A percentile compares a stretch with the other conserved stretches of the same genome.
These are phyloP conservation scores for Ecliptopera silaceata DNA, from an alignment of 2,888 invertebrate genomes.

Conservation along the genomic window DNA sequence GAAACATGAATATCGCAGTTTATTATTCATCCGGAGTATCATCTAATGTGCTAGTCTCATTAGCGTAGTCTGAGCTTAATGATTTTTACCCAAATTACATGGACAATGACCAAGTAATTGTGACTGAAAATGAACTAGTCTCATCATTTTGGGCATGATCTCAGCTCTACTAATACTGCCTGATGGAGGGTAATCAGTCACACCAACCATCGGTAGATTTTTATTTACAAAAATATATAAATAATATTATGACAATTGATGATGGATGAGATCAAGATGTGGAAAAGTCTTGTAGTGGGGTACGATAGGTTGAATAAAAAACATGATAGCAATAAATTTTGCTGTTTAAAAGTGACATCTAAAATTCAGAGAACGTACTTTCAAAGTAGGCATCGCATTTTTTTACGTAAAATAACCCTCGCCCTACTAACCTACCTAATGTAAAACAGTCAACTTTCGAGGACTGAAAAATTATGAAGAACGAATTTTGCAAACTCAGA, in stretches of 20 bases:
- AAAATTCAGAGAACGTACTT: not conserved
- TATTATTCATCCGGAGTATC: conserved; percentile 36
- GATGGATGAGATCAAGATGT: too few species aligned
- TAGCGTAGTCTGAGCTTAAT: conserved; percentile 40
- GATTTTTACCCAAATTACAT: conserved; percentile 46
- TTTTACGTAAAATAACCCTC: too few species aligned
- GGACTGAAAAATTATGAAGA: not conserved
- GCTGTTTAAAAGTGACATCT: not conserved
- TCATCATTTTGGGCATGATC: not conserved
- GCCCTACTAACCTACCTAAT: not conserved
- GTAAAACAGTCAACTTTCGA: not conserved
- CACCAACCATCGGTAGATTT: too few species aligned
- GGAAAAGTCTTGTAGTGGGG: too few species aligned
- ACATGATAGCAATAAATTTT: too few species aligned
- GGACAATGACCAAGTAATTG: conserved; percentile 46
- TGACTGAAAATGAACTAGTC: conserved; percentile 11
- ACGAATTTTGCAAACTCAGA: too few species aligned
- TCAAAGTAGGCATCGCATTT: too few species aligned
- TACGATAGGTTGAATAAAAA: too few species aligned
- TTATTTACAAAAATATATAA: too few species aligned
- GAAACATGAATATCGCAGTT: conserved; percentile 31
- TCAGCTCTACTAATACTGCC: too few species aligned
- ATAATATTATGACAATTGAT: too few species aligned
- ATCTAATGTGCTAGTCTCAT: conserved; percentile 45
- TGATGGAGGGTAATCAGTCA: too few species aligned